phyloP scores from a whole-genome alignment of 2,113 vertebrate species.

The Forbesichthys papilliferus region DNA sequence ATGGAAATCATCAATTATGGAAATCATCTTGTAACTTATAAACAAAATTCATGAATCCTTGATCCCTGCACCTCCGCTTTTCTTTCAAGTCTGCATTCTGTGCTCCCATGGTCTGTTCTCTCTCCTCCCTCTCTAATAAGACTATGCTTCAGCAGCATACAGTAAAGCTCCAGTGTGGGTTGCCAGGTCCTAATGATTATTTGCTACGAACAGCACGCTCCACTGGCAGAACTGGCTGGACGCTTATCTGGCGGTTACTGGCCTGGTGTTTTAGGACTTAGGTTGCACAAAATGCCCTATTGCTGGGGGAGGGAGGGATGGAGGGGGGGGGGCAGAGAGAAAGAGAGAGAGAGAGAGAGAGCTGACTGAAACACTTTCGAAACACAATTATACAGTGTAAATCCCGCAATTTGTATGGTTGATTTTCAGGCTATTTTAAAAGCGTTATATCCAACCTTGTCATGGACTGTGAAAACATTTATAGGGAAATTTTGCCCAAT shows the following conservation, averaged over 20 bases:
- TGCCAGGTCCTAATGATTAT: constrained; percentile 75
- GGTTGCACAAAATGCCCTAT: constrained; percentile 69
- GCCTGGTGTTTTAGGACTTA: constrained; percentile 59
- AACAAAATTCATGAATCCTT: constrained; percentile 21
- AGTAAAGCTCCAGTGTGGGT: constrained; percentile 40
- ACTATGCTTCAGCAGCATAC: constrained; percentile 52
- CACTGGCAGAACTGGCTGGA: constrained; percentile 75
- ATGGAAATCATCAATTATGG: too few species aligned
- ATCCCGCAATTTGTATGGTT: constrained; percentile 43
- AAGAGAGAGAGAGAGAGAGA: constrained; percentile 3
- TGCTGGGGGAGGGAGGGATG: constrained; percentile 34
- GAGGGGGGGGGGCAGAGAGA: neutral
- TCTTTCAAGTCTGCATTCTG: constrained; percentile 24
- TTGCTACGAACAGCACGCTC: constrained; percentile 75
- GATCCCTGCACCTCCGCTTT: constrained; percentile 35
- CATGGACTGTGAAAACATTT: constrained; percentile 38
- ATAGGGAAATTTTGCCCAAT: constrained; percentile 35
- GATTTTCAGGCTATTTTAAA: constrained; percentile 41
- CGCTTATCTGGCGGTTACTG: constrained; percentile 72
- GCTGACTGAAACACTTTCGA: constrained; percentile 41
- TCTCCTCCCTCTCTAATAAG: constrained; percentile 42
- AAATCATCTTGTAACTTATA: too few species aligned
- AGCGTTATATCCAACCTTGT: constrained; percentile 33
- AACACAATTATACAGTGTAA: constrained; percentile 32
- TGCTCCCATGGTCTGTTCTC: constrained; percentile 43